Evolutionary conservation across 2,797 vertebrate species (phyloP).

Genomic region (Tragopan temminckii): DNA sequence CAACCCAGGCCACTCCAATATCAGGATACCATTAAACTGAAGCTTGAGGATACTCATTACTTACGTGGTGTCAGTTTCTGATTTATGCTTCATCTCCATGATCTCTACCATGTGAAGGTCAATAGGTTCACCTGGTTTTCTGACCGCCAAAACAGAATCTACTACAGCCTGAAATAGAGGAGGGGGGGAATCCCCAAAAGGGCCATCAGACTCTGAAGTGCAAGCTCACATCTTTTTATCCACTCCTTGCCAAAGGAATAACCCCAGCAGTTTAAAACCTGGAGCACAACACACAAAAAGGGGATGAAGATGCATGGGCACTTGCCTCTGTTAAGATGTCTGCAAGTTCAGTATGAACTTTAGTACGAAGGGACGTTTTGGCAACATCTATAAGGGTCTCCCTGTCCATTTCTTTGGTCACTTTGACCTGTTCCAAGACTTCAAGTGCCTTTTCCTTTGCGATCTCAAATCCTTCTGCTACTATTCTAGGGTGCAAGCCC

Average conservation of each 20-base stretch:
- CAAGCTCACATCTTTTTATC: background rate
- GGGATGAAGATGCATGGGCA: background rate
- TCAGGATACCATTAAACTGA: background rate
- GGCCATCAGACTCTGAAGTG: background rate
- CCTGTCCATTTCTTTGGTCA: constrained; percentile 90
- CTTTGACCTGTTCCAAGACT: constrained; percentile 90
- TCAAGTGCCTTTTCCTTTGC: constrained; percentile 94
- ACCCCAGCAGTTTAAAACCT: background rate
- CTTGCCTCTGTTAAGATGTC: constrained; percentile 95
- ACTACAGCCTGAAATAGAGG: constrained; percentile 90
- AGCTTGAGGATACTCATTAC: constrained; percentile 46
- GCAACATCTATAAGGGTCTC: constrained; percentile 93
- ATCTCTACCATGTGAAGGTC: constrained; percentile 98
- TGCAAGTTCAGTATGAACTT: constrained; percentile 93
- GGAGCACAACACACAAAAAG: background rate
- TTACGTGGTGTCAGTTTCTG: constrained; percentile 95
- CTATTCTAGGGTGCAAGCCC: constrained; percentile 96
- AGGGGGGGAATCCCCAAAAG: background rate
- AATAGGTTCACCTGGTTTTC: constrained; percentile 89
- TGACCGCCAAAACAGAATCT: constrained; percentile 92
- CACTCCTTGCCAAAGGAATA: background rate
- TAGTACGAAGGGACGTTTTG: constrained; percentile 94
- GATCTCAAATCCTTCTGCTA: constrained; percentile 96
- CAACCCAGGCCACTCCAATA: rapidly evolving
- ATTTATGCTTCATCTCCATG: constrained; percentile 99